Evolutionary conservation across 2,888 invertebrate genomes (phyloP), one percentile per base, ranked within the genome.

Genomic region (Trilocha varians): DNA sequence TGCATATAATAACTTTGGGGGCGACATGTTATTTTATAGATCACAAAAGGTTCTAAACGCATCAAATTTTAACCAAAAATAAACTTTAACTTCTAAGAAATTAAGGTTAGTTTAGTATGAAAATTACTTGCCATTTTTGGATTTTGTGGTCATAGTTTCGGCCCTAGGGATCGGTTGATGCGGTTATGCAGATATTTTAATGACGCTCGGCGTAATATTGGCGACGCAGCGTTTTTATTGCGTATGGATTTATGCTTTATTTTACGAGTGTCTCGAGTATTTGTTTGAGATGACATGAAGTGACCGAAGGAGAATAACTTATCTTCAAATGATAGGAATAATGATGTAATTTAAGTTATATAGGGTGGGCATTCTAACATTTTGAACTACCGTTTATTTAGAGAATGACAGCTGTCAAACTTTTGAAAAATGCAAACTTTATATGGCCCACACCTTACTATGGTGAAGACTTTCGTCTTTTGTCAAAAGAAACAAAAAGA

Each of bases 1-100:
- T 85, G 84, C 84, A 85, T 85, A 75, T 77, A 77, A 79, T 83
- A 83, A 79, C 77, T 75, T 59, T 66, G 56, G 68, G 83, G 83
- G 70, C 70, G 78, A 74, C 73, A 77, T 69, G 57, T 65, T 55
- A 13, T 36, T 0, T 8, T 13, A 4, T 13, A 34, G 13, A 6
- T n/a, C 11, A 16, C 45, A 50, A 66, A 63, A 32, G 50, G 32
- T 42, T 9, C 43, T 59, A 51, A 34, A 25, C 5, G 14, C 13
- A 5, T 0, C 3, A 5, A 38, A 11, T 6, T 1, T 2, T 43
- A 52, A 36, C 1, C 15, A 13, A 63, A 46, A 53, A 3, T 13
- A 32, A 38, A 45, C 53, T 43, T 16, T 57, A 48, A 18, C 0
- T 0, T n/a, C n/a, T n/a, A n/a, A n/a, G n/a, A n/a, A n/a, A n/a